A percentile compares a stretch with the other conserved stretches of the same genome.
Conservation (phyloP, 2,888 invertebrate species). For the Dusona sp. region DNA sequence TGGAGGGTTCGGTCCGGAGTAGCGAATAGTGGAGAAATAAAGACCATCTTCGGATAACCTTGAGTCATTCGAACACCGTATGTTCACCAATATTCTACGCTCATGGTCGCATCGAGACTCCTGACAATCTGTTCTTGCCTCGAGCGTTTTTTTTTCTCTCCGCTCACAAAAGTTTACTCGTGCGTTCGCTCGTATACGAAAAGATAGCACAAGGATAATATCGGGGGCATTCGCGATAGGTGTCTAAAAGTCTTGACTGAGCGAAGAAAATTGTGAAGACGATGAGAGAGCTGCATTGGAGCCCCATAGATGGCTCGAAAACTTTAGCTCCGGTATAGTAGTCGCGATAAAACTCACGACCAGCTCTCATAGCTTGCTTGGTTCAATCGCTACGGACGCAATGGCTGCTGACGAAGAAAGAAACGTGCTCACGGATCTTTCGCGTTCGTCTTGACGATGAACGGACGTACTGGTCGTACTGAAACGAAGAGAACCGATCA, state of each 20-base stretch:
- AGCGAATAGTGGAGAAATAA: constrained; percentile 22
- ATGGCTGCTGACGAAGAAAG: neutral
- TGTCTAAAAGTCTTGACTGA: neutral
- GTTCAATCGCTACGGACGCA: neutral
- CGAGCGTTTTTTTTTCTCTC: neutral
- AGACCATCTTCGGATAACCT: neutral
- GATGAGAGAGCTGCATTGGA: constrained; percentile 58
- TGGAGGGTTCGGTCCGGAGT: neutral
- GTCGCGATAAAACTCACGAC: constrained; percentile 11
- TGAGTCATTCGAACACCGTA: constrained; percentile 6
- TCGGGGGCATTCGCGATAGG: constrained; percentile 19
- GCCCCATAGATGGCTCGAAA: constrained; percentile 80
- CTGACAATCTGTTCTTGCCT: constrained; percentile 7
- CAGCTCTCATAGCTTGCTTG: neutral
- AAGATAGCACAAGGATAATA: constrained; percentile 7
- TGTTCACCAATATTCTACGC: constrained; percentile 4
- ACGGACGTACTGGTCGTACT: neutral
- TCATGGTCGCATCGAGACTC: neutral
- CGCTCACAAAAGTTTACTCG: neutral
- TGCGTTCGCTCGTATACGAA: neutral
- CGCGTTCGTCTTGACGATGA: neutral
- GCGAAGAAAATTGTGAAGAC: constrained; percentile 62
- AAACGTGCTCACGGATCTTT: neutral
- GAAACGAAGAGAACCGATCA: constrained; percentile 14
- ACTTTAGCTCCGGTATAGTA: neutral